A percentile compares a stretch with the other conserved stretches of the same genome.
Evolutionary conservation across 2,797 vertebrate genomes (phyloP).

Genomic region (Artibeus jamaicensis): DNA sequence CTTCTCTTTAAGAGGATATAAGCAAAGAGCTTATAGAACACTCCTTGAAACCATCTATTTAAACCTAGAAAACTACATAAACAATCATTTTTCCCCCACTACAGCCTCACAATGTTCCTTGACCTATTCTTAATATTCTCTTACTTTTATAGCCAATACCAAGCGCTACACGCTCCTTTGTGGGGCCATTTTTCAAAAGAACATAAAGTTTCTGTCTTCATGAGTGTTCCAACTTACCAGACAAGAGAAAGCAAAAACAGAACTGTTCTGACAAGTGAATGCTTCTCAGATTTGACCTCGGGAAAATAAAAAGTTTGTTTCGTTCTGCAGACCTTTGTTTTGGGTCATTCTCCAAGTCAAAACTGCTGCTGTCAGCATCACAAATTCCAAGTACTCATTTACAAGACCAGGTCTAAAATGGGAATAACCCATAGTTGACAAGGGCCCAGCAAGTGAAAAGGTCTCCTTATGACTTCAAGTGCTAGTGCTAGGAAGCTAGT

Average conservation of each 20-base stretch:
- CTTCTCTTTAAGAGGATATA: not conserved
- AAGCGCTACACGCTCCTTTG: not conserved
- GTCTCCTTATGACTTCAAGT: not conserved
- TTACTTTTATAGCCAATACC: not conserved
- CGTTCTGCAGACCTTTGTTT: not conserved
- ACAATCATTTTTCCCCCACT: not conserved
- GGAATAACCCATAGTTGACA: not conserved
- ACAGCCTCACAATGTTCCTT: not conserved
- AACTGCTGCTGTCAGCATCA: not conserved
- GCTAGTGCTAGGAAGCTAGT: not conserved
- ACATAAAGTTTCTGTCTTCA: not conserved
- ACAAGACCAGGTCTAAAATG: not conserved
- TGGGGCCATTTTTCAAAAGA: not conserved
- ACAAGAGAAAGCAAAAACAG: not conserved
- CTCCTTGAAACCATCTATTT: not conserved
- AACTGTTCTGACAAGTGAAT: not conserved
- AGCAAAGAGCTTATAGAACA: not conserved
- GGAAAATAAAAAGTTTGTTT: not conserved
- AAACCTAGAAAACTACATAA: not conserved
- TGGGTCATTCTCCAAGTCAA: not conserved
- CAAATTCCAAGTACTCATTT: not conserved
- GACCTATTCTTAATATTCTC: not conserved
- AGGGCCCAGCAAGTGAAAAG: not conserved
- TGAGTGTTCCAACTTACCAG: not conserved
- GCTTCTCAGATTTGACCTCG: not conserved